phyloP scores from a whole-genome alignment of 2,888 invertebrate genomes.

The Ephialtes manifestator region DNA sequence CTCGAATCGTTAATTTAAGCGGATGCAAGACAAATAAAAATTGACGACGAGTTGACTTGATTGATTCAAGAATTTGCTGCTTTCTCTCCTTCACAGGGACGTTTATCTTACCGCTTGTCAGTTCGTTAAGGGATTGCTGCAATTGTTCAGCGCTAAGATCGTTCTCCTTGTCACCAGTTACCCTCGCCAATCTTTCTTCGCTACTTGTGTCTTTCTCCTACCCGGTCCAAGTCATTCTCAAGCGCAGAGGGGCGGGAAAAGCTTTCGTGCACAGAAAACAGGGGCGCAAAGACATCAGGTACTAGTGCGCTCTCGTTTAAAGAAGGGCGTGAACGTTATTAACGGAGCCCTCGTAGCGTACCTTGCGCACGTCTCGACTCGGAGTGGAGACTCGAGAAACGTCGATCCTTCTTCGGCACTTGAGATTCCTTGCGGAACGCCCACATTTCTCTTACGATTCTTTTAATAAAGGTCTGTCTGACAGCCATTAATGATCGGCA shows the following conservation, averaged over 20 bases:
- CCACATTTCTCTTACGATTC: slow-evolving; percentile 86
- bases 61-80: slow-evolving; percentile 61
- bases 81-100: slow-evolving; percentile 35
- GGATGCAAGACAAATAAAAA: slow-evolving; percentile 7
- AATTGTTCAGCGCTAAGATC: slow-evolving; percentile 64
- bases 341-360: slow-evolving; percentile 73
- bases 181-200: slow-evolving; percentile 74
- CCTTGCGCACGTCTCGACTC: slow-evolving; percentile 61
- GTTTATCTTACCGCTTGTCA: slow-evolving; percentile 47
- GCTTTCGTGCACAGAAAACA: slow-evolving; percentile 64
- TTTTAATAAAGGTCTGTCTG: slow-evolving; percentile 86
- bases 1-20: slow-evolving; percentile 6
- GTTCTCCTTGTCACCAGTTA: slow-evolving; percentile 41
- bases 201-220: slow-evolving; percentile 36
- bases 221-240: slow-evolving; percentile 33
- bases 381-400: slow-evolving; percentile 38
- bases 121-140: slow-evolving; percentile 71
- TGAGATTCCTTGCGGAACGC: slow-evolving; percentile 82
- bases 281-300: slow-evolving; percentile 37
- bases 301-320: slow-evolving; percentile 57
- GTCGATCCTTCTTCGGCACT: slow-evolving; percentile 63
- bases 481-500: slow-evolving; percentile 85
- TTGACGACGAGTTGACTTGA: slow-evolving; percentile 50
- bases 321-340: slow-evolving; percentile 82
- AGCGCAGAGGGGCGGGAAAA: slow-evolving; percentile 53